phyloP scores from a whole-genome alignment of 2,113 vertebrate species.

The Panthera tigris region DNA sequence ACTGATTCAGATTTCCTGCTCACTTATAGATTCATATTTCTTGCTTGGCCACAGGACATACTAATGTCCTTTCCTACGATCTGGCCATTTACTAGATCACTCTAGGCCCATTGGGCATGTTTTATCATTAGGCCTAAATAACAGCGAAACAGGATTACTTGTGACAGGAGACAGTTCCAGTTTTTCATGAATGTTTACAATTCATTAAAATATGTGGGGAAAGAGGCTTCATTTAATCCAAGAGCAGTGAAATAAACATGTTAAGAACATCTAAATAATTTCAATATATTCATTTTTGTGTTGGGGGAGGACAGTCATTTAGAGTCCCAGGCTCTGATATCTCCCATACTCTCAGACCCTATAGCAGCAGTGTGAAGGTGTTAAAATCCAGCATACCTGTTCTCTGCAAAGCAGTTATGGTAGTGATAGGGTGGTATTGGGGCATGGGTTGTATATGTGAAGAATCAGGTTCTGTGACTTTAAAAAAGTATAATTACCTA shows the following conservation, averaged over 20 bases:
- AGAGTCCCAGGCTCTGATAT: background rate
- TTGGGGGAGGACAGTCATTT: background rate
- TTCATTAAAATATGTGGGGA: background rate
- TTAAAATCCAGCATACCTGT: background rate
- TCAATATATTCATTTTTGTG: background rate
- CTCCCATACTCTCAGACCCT: background rate
- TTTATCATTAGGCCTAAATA: background rate
- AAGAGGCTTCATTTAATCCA: background rate
- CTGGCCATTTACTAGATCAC: background rate
- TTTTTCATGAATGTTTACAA: background rate
- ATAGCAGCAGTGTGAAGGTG: background rate
- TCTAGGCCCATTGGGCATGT: background rate
- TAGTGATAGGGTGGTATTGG: background rate
- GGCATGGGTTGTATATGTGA: background rate
- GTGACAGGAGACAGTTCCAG: background rate
- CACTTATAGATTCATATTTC: background rate
- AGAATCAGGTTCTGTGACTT: background rate
- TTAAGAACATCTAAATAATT: background rate
- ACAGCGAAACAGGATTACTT: background rate
- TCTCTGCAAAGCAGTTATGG: background rate
- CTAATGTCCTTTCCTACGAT: background rate
- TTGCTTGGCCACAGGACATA: no score
- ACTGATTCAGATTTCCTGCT: background rate
- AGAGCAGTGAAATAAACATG: background rate
- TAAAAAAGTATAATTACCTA: background rate